phyloP scores from a whole-genome alignment of 2,113 vertebrate genomes.

The Ancistrus triradiatus region DNA sequence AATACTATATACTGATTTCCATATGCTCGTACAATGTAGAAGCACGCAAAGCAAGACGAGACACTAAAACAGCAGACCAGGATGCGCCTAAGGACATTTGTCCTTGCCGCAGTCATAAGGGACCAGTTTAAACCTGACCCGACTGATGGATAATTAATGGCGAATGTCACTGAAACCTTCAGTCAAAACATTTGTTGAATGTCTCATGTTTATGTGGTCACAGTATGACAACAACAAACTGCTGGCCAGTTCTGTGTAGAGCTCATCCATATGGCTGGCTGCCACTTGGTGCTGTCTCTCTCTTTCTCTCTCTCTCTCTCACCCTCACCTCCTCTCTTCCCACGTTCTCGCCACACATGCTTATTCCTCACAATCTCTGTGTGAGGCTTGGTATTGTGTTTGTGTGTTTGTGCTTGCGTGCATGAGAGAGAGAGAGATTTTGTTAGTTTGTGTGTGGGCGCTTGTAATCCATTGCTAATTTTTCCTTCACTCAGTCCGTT shows the following conservation, averaged over 20 bases:
- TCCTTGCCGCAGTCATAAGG: background rate
- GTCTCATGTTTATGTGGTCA: conserved; percentile 50
- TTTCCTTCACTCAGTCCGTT: background rate
- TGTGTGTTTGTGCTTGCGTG: conserved; percentile 3
- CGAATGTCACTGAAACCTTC: conserved; percentile 26
- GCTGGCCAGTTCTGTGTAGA: conserved; percentile 49
- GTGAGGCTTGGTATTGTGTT: conserved; percentile 5
- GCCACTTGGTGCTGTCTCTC: conserved; percentile 42
- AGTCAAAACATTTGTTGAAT: conserved; percentile 49
- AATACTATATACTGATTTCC: background rate
- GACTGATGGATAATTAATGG: conserved; percentile 18
- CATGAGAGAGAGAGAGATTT: conserved; percentile 4
- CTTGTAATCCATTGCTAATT: background rate
- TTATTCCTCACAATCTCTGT: conserved; percentile 25
- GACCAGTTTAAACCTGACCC: conserved; percentile 29
- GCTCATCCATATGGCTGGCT: conserved; percentile 57
- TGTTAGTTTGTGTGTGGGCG: conserved; percentile 21
- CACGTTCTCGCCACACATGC: conserved; percentile 19
- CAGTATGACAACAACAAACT: conserved; percentile 45
- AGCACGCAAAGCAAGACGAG: background rate
- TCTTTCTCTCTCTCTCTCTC: conserved; percentile 41
- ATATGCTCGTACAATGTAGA: background rate
- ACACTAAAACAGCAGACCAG: too few species aligned
- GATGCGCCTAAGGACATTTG: background rate
- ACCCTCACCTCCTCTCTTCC: conserved; percentile 11